Percentiles rank a stretch among this genome's conserved stretches.
phyloP scores from a whole-genome alignment of 23 tunicate genomes.

The Phallusia fumigata region DNA sequence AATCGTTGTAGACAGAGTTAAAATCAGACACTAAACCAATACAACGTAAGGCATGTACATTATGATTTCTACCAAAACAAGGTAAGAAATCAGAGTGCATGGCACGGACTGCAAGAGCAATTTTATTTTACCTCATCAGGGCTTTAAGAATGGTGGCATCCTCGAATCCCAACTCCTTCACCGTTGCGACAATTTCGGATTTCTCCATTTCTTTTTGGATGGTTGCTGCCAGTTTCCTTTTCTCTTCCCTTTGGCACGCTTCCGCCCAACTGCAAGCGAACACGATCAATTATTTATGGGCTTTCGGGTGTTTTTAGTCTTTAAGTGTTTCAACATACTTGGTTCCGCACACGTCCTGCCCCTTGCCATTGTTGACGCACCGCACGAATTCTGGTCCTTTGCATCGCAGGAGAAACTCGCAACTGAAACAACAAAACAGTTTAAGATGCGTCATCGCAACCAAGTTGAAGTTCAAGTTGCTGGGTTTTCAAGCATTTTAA shows the following conservation, averaged over 20 bases:
- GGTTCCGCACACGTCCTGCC: not conserved
- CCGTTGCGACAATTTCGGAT: constrained; percentile 34
- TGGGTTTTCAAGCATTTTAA: not conserved
- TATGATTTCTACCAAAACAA: too few relatives aligned
- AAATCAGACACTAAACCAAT: too few relatives aligned
- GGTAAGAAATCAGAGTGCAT: too few relatives aligned
- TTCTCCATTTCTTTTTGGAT: constrained; percentile 27
- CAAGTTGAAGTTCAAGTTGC: not conserved
- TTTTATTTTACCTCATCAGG: constrained; percentile 23
- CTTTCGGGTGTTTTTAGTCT: not conserved
- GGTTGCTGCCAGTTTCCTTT: not conserved
- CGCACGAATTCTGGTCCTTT: constrained; percentile 30
- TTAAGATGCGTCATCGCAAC: not conserved
- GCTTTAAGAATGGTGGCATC: constrained; percentile 16
- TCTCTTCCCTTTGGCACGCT: constrained; percentile 21
- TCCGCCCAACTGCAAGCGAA: not conserved
- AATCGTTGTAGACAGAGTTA: not conserved
- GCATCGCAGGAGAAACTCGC: constrained; percentile 34
- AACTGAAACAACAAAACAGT: constrained; percentile 16
- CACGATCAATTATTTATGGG: not conserved
- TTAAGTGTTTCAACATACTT: not conserved
- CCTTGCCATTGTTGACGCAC: not conserved
- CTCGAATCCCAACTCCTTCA: constrained; percentile 40
- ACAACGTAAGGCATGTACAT: too few relatives aligned
- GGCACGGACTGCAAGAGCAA: too few relatives aligned